A percentile compares a stretch with the other conserved stretches of the same genome.
Evolutionary conservation across 2,888 invertebrate genomes (phyloP).

Genomic region (Epiblema foenella): DNA sequence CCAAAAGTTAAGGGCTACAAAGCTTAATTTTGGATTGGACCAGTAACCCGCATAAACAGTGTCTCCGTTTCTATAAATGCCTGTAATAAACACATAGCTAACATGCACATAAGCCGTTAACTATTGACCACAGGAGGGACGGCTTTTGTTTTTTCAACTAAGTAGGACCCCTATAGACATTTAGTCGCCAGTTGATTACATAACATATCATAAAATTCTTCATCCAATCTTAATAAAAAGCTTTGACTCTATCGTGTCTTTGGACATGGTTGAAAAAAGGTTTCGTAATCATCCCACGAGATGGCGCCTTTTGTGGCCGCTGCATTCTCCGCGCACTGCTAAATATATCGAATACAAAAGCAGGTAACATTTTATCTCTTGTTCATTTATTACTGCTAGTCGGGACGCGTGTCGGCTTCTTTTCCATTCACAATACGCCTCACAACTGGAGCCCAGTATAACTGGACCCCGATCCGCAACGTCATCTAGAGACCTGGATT

Average conservation of each 20-base stretch:
- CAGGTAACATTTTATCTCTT: conserved; percentile 27
- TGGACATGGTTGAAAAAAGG: not conserved
- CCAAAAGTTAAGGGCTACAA: too few species aligned
- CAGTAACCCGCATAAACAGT: too few species aligned
- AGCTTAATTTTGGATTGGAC: too few species aligned
- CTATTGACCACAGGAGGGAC: too few species aligned
- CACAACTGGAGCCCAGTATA: not conserved
- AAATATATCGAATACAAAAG: conserved; percentile 10
- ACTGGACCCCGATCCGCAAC: not conserved
- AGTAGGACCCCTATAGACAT: too few species aligned
- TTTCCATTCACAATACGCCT: not conserved
- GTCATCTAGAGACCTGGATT: not conserved
- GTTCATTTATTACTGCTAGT: conserved; percentile 22
- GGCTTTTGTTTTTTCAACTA: too few species aligned
- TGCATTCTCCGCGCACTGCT: not conserved
- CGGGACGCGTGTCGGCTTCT: conserved; percentile 15
- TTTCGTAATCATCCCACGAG: not conserved
- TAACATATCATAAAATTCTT: not conserved
- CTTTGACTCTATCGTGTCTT: too few species aligned
- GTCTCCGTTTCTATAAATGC: too few species aligned
- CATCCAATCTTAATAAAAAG: not conserved
- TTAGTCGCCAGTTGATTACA: not conserved
- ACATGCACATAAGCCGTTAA: too few species aligned
- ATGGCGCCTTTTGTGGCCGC: not conserved
- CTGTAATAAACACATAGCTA: too few species aligned